Evolutionary conservation across 2,888 invertebrate species (phyloP).

Genomic region (Oscheius sp.): DNA sequence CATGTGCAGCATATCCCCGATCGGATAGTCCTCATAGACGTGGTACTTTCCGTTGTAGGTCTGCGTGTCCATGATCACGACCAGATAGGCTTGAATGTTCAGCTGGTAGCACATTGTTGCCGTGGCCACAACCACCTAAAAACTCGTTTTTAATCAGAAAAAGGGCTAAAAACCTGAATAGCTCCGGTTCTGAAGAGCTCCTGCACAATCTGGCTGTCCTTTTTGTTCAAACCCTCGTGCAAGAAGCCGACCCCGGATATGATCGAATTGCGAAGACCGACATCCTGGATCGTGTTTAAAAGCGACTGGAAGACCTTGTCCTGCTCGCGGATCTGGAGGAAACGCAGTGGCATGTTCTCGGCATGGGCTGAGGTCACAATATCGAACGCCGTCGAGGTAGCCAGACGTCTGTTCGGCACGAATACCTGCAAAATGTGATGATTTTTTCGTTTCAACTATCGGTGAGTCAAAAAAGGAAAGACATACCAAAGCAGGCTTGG

Average conservation of each 20-base stretch:
- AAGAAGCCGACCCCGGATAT: slow-evolving; percentile 95
- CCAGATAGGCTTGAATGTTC: slow-evolving; percentile 88
- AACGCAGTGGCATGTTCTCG: slow-evolving; percentile 86
- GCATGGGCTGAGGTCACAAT: slow-evolving; percentile 92
- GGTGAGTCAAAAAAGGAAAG: neutral
- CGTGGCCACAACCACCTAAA: slow-evolving; percentile 85
- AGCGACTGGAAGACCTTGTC: slow-evolving; percentile 69
- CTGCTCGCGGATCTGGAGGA: slow-evolving; percentile 80
- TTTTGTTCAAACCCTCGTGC: slow-evolving; percentile 89
- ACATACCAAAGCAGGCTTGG: slow-evolving; percentile 83
- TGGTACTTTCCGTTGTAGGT: slow-evolving; percentile 85
- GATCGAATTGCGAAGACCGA: slow-evolving; percentile 89
- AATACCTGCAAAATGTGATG: slow-evolving; percentile 78
- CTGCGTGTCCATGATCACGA: slow-evolving; percentile 95
- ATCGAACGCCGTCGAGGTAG: slow-evolving; percentile 89
- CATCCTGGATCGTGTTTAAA: slow-evolving; percentile 87
- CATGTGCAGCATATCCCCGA: slow-evolving; percentile 97
- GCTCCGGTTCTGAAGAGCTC: slow-evolving; percentile 93
- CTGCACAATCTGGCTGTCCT: slow-evolving; percentile 90
- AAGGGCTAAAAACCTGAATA: slow-evolving; percentile 77
- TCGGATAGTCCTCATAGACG: slow-evolving; percentile 94
- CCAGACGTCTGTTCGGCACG: slow-evolving; percentile 80
- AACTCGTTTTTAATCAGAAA: neutral
- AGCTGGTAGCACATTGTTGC: slow-evolving; percentile 92
- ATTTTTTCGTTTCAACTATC: too few relatives aligned